Percentiles rank a stretch among this genome's conserved stretches.
phyloP scores from a whole-genome alignment of 2,797 vertebrate species.

The Melanotaenia trifasciata region DNA sequence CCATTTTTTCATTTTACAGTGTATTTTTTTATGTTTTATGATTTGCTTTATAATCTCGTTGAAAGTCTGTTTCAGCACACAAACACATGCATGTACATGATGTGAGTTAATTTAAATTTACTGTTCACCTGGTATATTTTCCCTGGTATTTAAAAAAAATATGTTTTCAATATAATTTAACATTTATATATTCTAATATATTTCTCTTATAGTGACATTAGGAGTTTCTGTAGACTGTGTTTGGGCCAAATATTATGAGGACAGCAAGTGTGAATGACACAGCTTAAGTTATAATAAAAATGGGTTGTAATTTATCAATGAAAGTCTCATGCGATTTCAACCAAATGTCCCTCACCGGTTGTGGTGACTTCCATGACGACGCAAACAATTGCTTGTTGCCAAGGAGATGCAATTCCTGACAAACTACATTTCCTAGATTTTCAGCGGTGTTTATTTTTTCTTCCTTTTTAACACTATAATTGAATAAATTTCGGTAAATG shows the following conservation, averaged over 20 bases:
- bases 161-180: background rate
- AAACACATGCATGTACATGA: background rate
- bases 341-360: constrained; percentile 36
- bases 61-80: background rate
- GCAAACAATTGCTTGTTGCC: constrained; percentile 24
- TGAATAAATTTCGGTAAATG: background rate
- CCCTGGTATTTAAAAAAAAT: background rate
- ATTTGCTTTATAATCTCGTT: constrained; percentile 34
- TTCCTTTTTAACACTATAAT: background rate
- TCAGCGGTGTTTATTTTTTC: background rate
- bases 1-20: background rate
- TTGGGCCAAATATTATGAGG: background rate
- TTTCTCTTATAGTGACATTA: constrained; percentile 50
- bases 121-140: too few relatives aligned
- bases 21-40: constrained; percentile 3
- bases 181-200: constrained; percentile 82
- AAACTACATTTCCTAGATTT: background rate
- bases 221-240: constrained; percentile 26
- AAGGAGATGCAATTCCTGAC: constrained; percentile 3
- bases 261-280: background rate
- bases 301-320: background rate
- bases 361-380: constrained; percentile 53
- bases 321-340: background rate
- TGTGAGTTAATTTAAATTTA: background rate
- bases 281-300: background rate